Evolutionary conservation across 2,888 invertebrate genomes (phyloP).

Genomic region (Campopleginae sp.): DNA sequence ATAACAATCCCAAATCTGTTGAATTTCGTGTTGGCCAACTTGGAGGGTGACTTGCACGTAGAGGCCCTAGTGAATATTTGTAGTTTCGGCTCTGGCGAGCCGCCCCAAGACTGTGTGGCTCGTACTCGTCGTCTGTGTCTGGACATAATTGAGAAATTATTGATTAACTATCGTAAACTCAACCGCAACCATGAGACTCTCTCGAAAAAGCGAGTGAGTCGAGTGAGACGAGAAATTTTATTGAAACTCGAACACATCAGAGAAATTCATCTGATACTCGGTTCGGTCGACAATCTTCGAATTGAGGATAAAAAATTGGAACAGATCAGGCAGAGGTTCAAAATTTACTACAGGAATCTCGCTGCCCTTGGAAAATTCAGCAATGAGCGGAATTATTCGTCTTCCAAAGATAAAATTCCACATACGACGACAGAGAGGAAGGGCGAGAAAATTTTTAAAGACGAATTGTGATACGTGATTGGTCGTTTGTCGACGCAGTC

Average conservation of each 20-base stretch:
- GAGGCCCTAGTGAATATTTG: slow-evolving; percentile 82
- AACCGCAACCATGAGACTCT: slow-evolving; percentile 69
- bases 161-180: slow-evolving; percentile 77
- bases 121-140: slow-evolving; percentile 79
- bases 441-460: slow-evolving; percentile 63
- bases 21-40: slow-evolving; percentile 90
- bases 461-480: slow-evolving; percentile 79
- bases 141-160: slow-evolving; percentile 79
- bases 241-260: slow-evolving; percentile 78
- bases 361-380: slow-evolving; percentile 54
- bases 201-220: slow-evolving; percentile 64
- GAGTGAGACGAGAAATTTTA: slow-evolving; percentile 75
- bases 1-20: slow-evolving; percentile 88
- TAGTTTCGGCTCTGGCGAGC: slow-evolving; percentile 77
- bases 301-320: slow-evolving; percentile 73
- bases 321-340: slow-evolving; percentile 68
- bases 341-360: slow-evolving; percentile 69
- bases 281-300: slow-evolving; percentile 75
- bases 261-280: slow-evolving; percentile 79
- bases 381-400: neutral
- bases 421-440: neutral
- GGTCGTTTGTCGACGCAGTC: slow-evolving; percentile 19
- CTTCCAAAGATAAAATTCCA: neutral
- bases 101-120: slow-evolving; percentile 77
- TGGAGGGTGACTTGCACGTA: slow-evolving; percentile 84